These are phyloP conservation scores for Nerophis ophidion DNA, from an alignment of 2,113 vertebrate species.

Conservation along the genomic window DNA sequence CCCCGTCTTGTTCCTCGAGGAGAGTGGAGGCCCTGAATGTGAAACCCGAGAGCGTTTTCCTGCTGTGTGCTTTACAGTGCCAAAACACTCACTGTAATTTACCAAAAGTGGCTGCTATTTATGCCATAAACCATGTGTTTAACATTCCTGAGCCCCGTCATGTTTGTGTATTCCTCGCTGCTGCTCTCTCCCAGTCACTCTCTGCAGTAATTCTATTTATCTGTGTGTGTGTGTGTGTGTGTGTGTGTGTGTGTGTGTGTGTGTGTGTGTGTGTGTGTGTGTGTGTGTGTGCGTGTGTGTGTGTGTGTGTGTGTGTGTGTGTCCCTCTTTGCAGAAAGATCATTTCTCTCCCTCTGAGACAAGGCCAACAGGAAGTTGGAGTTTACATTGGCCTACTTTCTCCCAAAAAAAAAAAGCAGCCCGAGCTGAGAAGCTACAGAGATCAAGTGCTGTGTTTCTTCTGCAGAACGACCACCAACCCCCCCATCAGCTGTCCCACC, in stretches of 20 bases:
- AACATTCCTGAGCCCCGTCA: constrained; percentile 72
- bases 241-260: constrained; percentile 21
- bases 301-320: constrained; percentile 16
- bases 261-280: constrained; percentile 41
- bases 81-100: constrained; percentile 78
- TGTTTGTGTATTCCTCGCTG: constrained; percentile 68
- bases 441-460: constrained; percentile 47
- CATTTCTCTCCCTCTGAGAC: constrained; percentile 68
- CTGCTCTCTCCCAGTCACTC: constrained; percentile 48
- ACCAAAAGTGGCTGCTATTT: constrained; percentile 77
- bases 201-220: constrained; percentile 65
- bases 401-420: constrained; percentile 60
- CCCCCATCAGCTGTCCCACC: constrained; percentile 58
- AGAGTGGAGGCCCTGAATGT: constrained; percentile 60
- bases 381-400: constrained; percentile 73
- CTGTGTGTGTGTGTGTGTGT: constrained; percentile 43
- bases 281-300: constrained; percentile 32
- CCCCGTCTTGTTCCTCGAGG: constrained; percentile 54
- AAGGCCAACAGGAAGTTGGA: constrained; percentile 71
- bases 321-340: constrained; percentile 66
- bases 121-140: constrained; percentile 77
- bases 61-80: constrained; percentile 70
- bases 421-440: constrained; percentile 34
- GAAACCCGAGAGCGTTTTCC: constrained; percentile 72
- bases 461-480: constrained; percentile 43